phyloP scores from a whole-genome alignment of 2,888 invertebrate genomes.

The Netelia fuscicornis region DNA sequence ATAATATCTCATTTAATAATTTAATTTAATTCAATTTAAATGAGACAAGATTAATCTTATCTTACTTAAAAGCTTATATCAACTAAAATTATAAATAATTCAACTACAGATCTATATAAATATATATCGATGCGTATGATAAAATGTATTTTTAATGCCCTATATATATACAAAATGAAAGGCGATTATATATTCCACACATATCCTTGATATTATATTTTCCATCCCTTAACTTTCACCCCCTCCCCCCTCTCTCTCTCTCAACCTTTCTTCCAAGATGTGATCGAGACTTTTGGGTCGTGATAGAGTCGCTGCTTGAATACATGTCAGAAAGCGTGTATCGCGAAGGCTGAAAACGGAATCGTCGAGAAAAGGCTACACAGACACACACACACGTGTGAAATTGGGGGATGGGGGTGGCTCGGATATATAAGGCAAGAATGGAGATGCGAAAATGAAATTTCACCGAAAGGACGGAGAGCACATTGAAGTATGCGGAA shows the following conservation, averaged over 20 bases:
- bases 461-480: slow-evolving; percentile 54
- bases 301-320: slow-evolving; percentile 29
- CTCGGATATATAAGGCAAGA: slow-evolving; percentile 21
- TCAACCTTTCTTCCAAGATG: slow-evolving; percentile 8
- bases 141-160: too few species aligned
- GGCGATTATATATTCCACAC: slow-evolving; percentile 13
- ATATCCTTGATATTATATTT: slow-evolving; percentile 30
- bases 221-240: not conserved
- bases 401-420: not conserved
- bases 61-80: too few species aligned
- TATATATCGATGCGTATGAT: too few species aligned
- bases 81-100: too few species aligned
- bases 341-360: slow-evolving; percentile 12
- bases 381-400: too few species aligned
- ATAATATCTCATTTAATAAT: too few species aligned
- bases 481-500: slow-evolving; percentile 37
- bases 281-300: slow-evolving; percentile 17
- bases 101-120: too few species aligned
- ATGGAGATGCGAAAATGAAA: slow-evolving; percentile 54
- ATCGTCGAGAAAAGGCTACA: not conserved
- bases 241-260: not conserved
- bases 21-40: too few species aligned
- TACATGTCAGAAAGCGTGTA: slow-evolving; percentile 11
- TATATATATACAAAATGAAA: too few species aligned
- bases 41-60: too few species aligned